Percentiles rank a stretch among this genome's conserved stretches.
Evolutionary conservation across 2,113 vertebrate genomes (phyloP).

Genomic region (Cheilinus undulatus): DNA sequence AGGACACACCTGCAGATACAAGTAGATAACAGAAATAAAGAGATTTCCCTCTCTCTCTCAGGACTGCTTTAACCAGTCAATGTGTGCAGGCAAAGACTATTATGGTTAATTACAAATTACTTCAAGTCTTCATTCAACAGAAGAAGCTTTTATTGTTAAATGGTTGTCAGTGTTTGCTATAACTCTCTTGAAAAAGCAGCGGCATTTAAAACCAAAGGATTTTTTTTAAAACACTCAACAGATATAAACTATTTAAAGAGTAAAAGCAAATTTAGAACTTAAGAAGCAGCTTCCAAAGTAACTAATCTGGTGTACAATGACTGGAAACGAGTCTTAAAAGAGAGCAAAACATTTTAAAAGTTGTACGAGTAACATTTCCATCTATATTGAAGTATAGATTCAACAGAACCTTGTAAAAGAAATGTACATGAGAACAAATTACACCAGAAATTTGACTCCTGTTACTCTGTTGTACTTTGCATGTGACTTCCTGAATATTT

Average conservation of each 20-base stretch:
- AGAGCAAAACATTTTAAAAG: background rate
- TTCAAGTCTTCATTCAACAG: too few relatives aligned
- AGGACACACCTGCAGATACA: constrained; percentile 87
- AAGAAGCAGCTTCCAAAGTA: too few relatives aligned
- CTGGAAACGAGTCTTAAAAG: background rate
- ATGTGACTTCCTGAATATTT: constrained; percentile 8
- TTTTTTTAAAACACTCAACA: too few relatives aligned
- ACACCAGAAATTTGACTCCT: background rate
- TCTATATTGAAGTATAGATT: too few relatives aligned
- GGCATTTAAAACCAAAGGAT: too few relatives aligned
- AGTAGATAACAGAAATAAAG: background rate
- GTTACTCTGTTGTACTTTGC: constrained; percentile 25
- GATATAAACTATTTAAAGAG: background rate
- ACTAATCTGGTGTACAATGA: background rate
- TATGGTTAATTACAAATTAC: background rate
- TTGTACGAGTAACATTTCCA: too few relatives aligned
- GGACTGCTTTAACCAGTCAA: too few relatives aligned
- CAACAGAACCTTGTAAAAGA: background rate
- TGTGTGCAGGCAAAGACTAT: background rate
- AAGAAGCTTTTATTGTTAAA: background rate
- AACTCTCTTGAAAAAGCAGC: too few relatives aligned
- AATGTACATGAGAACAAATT: constrained; percentile 16
- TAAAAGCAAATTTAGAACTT: too few relatives aligned
- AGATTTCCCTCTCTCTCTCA: background rate
- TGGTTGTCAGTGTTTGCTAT: background rate